Evolutionary conservation across 2,888 invertebrate genomes (phyloP), one percentile per base, ranked within the genome.

Genomic region (Clunio marinus): DNA sequence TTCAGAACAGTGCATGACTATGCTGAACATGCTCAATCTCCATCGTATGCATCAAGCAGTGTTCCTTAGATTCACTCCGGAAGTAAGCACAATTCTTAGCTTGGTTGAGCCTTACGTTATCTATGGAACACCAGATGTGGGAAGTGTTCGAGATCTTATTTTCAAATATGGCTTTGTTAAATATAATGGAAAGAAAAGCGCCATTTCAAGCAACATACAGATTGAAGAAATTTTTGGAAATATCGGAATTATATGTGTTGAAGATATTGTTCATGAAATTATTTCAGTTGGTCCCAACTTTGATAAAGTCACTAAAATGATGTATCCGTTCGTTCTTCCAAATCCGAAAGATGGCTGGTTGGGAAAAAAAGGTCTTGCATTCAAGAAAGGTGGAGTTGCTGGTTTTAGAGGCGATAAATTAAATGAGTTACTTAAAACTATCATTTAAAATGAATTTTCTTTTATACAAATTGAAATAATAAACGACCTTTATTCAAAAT

Each of bases 201-300:
- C 78, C 1, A 79, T 79, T 57, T 77, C 77, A 69, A 79, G 79
- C 0, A 79, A 79, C 70, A 76, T 77, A 1, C 73, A 77, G 75
- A 76, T 79, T 15, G 79, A 79, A 70, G 76, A 78, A 45, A 72
- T 76, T 1, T 70, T 79, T 24, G 80, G 79, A 2, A 73, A 75
- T 0, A 73, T 76, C 69, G 80, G 79, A 10, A 75, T 79, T 1
- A 78, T 79, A 60, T 79, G 79, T 70, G 72, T 79, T 70, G 79
- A 79, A 69, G 79, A 79, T 71, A 76, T 79, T 20, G 77, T 79
- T 8, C 80, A 79, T 69, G 79, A 79, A 71, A 74, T 79, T 10
- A 77, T 73, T 32, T 78, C 78, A 4, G 78, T 77, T 10, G 79
- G 79, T 0, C 73, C 76, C 0, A 76, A 79, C 68, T 79, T 79